These are phyloP conservation scores for Hirtodrosophila confusa DNA, from an alignment of 2,888 invertebrate species.

Conservation along the genomic window DNA sequence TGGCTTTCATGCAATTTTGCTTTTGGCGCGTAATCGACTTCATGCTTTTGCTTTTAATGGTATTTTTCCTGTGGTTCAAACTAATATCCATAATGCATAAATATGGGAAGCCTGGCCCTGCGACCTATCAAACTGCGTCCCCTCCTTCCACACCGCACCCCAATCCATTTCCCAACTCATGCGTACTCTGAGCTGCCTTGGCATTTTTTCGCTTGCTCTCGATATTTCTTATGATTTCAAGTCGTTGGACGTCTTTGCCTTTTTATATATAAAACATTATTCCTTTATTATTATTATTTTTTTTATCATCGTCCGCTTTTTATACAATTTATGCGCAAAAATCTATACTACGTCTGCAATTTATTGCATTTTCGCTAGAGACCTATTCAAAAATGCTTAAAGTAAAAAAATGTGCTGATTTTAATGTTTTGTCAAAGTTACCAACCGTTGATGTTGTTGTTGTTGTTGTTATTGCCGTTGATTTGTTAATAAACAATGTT, in stretches of 20 bases:
- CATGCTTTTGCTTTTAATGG: constrained; percentile 81
- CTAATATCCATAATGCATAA: constrained; percentile 81
- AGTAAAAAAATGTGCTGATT: constrained; percentile 68
- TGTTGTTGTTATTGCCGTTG: constrained; percentile 63
- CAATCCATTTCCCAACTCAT: constrained; percentile 30
- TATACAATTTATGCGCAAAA: constrained; percentile 78
- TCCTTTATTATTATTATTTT: constrained; percentile 41
- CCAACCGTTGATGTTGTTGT: constrained; percentile 26
- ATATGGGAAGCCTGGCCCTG: constrained; percentile 66
- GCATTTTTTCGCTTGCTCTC: constrained; percentile 70
- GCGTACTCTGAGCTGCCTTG: constrained; percentile 63
- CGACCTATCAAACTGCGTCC: constrained; percentile 54
- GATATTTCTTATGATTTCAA: constrained; percentile 53
- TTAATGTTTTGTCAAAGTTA: constrained; percentile 77
- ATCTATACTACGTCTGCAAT: constrained; percentile 78
- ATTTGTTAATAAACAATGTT: constrained; percentile 78
- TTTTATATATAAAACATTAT: constrained; percentile 47
- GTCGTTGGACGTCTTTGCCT: constrained; percentile 45
- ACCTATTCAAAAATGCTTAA: constrained; percentile 72
- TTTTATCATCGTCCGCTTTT: constrained; percentile 53
- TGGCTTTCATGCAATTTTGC: constrained; percentile 67
- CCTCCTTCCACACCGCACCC: constrained; percentile 7
- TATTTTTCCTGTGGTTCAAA: constrained; percentile 81
- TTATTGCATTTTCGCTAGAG: constrained; percentile 73
- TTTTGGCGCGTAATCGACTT: constrained; percentile 80